These are phyloP conservation scores for Drosophila buzzatii DNA, from an alignment of 2,888 invertebrate genomes.

Conservation along the genomic window DNA sequence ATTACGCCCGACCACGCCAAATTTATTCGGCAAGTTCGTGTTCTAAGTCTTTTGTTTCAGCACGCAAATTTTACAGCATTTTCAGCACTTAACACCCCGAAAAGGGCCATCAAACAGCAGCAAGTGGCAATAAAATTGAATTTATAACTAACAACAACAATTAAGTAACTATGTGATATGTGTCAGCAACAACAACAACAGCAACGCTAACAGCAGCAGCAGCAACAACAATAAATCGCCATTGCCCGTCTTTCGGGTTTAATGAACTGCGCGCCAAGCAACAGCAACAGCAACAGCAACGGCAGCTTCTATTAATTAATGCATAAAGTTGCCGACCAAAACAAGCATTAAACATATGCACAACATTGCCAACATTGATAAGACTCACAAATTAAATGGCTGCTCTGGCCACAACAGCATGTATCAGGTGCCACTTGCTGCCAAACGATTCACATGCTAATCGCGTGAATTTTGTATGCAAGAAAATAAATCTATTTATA, in stretches of 20 bases:
- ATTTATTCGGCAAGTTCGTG: constrained; percentile 62
- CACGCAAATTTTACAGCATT: constrained; percentile 38
- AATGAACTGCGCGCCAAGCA: constrained; percentile 62
- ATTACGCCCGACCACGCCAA: constrained; percentile 7
- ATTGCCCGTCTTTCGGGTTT: constrained; percentile 50
- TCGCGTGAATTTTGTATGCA: constrained; percentile 64
- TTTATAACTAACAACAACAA: constrained; percentile 52
- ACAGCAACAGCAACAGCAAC: neutral
- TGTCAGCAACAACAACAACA: constrained; percentile 35
- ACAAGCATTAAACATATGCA: constrained; percentile 63
- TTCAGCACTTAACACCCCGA: constrained; percentile 58
- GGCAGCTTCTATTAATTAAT: constrained; percentile 63
- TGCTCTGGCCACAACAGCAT: constrained; percentile 9
- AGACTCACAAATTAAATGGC: constrained; percentile 68
- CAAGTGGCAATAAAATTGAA: constrained; percentile 57
- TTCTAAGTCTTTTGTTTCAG: constrained; percentile 76
- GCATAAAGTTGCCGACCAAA: constrained; percentile 58
- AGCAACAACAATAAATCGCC: constrained; percentile 8
- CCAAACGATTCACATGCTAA: constrained; percentile 72
- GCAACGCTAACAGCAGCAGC: constrained; percentile 16
- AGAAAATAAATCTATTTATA: constrained; percentile 39
- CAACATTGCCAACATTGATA: constrained; percentile 66
- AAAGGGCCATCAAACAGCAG: constrained; percentile 47
- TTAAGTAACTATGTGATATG: constrained; percentile 31
- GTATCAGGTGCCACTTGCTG: constrained; percentile 52